Evolutionary conservation across 2,797 vertebrate genomes (phyloP), one percentile per base, ranked within the genome.

Genomic region (Leucoraja ocellata): DNA sequence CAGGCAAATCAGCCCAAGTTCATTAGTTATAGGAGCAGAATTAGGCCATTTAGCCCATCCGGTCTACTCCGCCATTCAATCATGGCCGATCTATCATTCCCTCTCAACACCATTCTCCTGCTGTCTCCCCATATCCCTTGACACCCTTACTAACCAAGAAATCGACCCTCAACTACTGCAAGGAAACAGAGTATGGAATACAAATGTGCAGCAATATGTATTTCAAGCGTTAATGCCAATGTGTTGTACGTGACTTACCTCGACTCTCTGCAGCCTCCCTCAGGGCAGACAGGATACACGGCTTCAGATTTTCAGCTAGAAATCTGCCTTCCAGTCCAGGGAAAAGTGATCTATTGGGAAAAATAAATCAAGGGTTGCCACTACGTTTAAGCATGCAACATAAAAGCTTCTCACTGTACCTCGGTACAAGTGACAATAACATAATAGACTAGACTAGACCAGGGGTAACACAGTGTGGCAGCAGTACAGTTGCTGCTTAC

Each of bases 311-410:
- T 94, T 99, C 98, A 94, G 97, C 96, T 93, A 99, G 94, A 94
- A 99, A 97, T 94, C 97, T 97, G 96, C 97, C 97, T 95, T 99
- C 98, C 94, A 99, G 97, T 95, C 98, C 98, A 94, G 98, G 98
- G 95, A 98, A 99, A 93, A 99, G 97, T 91, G 97, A 97, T 94
- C 99, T 99, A 94, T 84, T 91, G 94, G 7, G 71, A 73, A 23
- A 73, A 73, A 88, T 94, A 32, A 94, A 95, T 92, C 88, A 36
- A 92, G 65, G 74, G 63, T 73, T 32, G 32, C 74, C 11, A 80
- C 76, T 36, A 25, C 68, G 10, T 71, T 71, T 91, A 10, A 91
- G 86, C n/a, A 71, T 71, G 32, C 6, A 46, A 46, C 46, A 46
- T 46, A 46, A 46, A 46, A 46, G 46, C 46, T 46, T 46, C 46